Percentiles rank a stretch among this genome's conserved stretches.
These are phyloP conservation scores for Chamaetylas fuelleborni DNA, from an alignment of 2,113 vertebrate species.

Conservation along the genomic window DNA sequence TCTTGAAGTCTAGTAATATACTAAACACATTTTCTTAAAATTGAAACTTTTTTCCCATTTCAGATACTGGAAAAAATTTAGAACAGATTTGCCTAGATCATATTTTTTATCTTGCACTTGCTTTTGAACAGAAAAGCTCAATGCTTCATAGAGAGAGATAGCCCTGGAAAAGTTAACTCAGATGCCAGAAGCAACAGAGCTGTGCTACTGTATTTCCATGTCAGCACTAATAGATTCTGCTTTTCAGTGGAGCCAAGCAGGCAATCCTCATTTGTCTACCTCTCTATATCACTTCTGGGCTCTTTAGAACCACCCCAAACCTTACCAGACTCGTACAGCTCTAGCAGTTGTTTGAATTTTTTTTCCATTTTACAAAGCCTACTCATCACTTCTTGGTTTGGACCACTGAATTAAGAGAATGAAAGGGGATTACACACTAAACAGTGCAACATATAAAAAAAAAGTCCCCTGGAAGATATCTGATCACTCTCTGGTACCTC, in stretches of 20 bases:
- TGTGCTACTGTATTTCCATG: background rate
- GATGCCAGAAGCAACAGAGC: background rate
- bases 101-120: background rate
- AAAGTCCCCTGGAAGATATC: background rate
- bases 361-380: background rate
- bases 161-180: background rate
- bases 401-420: background rate
- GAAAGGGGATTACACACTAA: background rate
- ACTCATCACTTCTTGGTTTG: background rate
- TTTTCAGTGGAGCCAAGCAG: background rate
- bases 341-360: fast-evolving
- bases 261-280: background rate
- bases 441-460: background rate
- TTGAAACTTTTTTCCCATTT: conserved; percentile 1
- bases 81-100: background rate
- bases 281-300: background rate
- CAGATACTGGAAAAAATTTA: background rate
- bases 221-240: background rate
- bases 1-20: background rate
- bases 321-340: background rate
- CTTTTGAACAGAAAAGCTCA: background rate
- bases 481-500: background rate
- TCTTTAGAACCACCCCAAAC: background rate
- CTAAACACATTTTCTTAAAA: background rate
- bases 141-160: background rate